Evolutionary conservation across 2,113 vertebrate species (phyloP).

Genomic region (Panthera tigris): DNA sequence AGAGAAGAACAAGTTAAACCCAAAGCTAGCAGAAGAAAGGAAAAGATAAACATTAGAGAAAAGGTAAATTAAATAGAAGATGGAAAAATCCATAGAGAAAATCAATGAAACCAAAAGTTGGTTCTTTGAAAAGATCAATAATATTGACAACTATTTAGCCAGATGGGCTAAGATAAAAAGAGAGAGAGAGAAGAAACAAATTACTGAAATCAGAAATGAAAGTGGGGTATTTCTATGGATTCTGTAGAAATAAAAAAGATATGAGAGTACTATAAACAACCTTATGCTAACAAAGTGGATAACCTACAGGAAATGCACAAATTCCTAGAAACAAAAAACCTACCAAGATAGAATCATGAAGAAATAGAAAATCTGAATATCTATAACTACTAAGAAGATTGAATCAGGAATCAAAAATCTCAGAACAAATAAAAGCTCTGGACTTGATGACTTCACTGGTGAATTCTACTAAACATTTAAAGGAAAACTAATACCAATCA

Average conservation of each 20-base stretch:
- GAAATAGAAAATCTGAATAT: background rate
- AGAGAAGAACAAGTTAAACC: background rate
- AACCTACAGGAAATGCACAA: background rate
- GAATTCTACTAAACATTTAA: background rate
- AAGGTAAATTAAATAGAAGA: background rate
- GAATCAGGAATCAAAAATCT: background rate
- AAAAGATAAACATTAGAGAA: background rate
- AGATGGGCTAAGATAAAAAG: background rate
- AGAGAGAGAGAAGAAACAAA: background rate
- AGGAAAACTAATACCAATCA: background rate
- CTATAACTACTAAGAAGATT: background rate
- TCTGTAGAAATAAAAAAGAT: background rate
- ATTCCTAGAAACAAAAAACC: background rate
- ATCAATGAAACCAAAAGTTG: background rate
- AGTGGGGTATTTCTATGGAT: background rate
- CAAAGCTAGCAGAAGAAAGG: background rate
- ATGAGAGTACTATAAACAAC: background rate
- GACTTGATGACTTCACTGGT: background rate
- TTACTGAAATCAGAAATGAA: background rate
- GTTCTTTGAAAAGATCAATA: background rate
- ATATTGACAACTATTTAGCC: background rate
- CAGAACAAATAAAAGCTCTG: background rate
- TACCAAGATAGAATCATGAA: background rate
- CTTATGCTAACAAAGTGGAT: background rate
- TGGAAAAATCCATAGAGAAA: background rate